phyloP scores from a whole-genome alignment of 2,888 invertebrate species.

The Eutolmus rufibarbis region DNA sequence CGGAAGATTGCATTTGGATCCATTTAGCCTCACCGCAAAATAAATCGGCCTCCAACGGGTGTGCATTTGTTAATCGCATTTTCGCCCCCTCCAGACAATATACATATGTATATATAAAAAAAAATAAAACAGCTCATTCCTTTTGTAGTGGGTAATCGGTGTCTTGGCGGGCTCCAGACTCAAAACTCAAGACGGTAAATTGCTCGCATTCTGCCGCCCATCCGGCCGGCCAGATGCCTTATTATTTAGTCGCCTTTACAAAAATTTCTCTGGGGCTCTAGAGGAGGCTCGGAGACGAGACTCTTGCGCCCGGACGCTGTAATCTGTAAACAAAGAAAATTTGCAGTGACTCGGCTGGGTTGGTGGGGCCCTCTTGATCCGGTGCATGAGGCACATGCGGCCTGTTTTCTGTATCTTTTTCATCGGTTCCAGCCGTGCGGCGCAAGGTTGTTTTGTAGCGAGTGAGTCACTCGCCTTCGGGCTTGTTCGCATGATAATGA shows the following conservation, averaged over 20 bases:
- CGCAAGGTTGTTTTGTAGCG: not conserved
- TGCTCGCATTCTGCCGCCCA: not conserved
- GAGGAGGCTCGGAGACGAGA: not conserved
- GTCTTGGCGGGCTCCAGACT: not conserved
- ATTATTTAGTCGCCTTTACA: not conserved
- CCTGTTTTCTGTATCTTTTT: not conserved
- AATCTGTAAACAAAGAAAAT: not conserved
- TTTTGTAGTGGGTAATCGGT: not conserved
- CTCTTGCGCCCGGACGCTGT: not conserved
- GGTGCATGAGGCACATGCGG: not conserved
- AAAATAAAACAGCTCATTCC: not conserved
- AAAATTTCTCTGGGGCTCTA: not conserved
- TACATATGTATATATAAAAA: no score
- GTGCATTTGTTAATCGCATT: not conserved
- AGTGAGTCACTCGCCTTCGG: not conserved
- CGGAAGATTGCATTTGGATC: not conserved
- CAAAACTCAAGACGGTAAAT: not conserved
- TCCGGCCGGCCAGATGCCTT: not conserved
- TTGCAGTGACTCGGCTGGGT: not conserved
- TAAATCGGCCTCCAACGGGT: not conserved
- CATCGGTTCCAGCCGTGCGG: no score
- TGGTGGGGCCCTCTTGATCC: not conserved
- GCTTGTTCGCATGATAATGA: not conserved
- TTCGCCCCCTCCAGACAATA: not conserved
- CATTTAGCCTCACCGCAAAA: not conserved